Base-by-base conservation (phyloP, 1,140 invertebrate genomes). In the Lucilia cuprina region DNA sequence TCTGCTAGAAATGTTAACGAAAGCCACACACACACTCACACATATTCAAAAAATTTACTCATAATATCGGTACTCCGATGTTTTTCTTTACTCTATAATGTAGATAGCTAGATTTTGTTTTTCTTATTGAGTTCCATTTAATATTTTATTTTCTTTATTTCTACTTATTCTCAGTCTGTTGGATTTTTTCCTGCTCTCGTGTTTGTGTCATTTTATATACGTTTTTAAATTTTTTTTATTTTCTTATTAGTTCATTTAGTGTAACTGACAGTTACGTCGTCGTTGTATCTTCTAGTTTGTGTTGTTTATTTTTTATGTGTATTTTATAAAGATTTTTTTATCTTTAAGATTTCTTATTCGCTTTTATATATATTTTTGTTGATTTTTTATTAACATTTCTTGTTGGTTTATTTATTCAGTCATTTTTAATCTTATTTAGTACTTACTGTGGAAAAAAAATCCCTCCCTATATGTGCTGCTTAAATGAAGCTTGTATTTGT, bases 401-500 rank as follows among this genome's bases (percentile, higher is more conserved):
- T 47, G 60, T 65, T 65, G 60, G 60, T 19, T 47, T 78, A 49
- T 80, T 49, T 41, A 49, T 78, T 49, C 34, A 78, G 41, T 41
- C 34, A 41, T 78, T 78, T 70, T 70, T 70, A 70, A 70, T 70
- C 19, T 25, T 70, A 25, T 70, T 70, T 70, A 70, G 13, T 60
- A 17, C 13, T n/a, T n/a, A n/a, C n/a, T n/a, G n/a, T 5, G 13
- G 41, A 25, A 82, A 30, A 35, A 49, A 82, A 70, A 65, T 70
- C 60, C 82, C 82, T 60, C 82, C 82, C 82, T 21, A 49, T 47
- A 49, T 80, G n/a, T 70, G 65, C 86, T 83, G 84, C 30, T 47
- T 87, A 86, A 84, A 85, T 85, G 85, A 74, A 60, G 19, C 84
- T 77, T 65, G 82, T 17, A 87, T 87, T 86, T 85, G 85, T 47